A percentile compares a stretch with the other conserved stretches of the same genome.
Conservation (phyloP, 2,888 invertebrate genomes). For the Ariolimax columbianus region DNA sequence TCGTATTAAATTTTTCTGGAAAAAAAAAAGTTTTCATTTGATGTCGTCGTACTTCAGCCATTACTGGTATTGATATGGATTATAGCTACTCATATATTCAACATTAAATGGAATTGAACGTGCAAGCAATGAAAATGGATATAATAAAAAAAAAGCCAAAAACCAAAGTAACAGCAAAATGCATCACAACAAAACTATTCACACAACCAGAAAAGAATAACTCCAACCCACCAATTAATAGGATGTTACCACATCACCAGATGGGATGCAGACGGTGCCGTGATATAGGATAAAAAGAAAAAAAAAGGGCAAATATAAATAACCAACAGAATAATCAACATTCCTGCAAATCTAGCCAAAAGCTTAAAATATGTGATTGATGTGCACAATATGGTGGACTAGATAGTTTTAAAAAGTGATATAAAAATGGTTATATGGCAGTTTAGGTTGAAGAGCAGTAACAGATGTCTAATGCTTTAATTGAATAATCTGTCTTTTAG, state of each 20-base stretch:
- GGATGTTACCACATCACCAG: constrained; percentile 34
- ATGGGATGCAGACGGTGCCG: constrained; percentile 23
- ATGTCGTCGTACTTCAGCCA: too few species aligned
- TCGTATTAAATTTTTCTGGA: too few species aligned
- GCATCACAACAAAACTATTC: constrained; percentile 4
- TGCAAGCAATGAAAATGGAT: neutral
- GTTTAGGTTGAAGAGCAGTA: too few species aligned
- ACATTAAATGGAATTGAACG: neutral
- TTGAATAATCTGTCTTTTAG: too few species aligned
- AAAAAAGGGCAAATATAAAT: constrained; percentile 11
- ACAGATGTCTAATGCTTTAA: too few species aligned
- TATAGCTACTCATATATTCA: too few species aligned
- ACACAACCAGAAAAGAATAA: neutral
- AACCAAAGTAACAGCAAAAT: neutral
- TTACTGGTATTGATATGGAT: too few species aligned
- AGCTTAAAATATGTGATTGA: too few species aligned
- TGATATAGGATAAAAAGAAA: constrained; percentile 14
- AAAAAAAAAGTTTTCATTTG: too few species aligned
- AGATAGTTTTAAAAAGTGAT: too few species aligned
- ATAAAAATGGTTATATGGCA: too few species aligned
- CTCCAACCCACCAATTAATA: constrained; percentile 43
- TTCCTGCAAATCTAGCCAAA: neutral
- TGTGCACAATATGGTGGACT: too few species aligned
- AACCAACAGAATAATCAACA: neutral
- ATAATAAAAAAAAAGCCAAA: constrained; percentile 10